Evolutionary conservation across 2,888 invertebrate species (phyloP), one percentile per base, ranked within the genome.

Genomic region (Lochmaea crataegi): DNA sequence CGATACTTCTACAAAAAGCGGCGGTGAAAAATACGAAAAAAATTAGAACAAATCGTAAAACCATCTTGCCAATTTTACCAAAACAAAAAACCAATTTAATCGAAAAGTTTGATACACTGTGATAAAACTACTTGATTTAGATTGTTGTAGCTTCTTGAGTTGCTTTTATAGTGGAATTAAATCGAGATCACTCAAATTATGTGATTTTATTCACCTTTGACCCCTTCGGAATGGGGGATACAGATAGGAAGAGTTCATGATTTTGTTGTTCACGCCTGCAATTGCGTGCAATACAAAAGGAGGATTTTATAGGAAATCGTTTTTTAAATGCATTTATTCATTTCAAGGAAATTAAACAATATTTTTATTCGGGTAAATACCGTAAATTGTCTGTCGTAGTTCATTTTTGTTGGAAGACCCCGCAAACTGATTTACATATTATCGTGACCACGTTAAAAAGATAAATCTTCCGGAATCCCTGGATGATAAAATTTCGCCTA

Each of bases 151-250:
- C 10, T 18, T 14, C 48, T 7, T 2, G 16, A 38, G 41, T n/a
- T 63, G 42, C 18, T 41, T 63, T 63, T 63, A 63, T 63, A 63
- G 61, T 42, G 41, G 12, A n/a, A 16, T 63, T 42, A 12, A 63
- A 42, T 14, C 41, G 61, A 63, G 61, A 41, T 63, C 61, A 63
- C 42, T 42, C 12, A 41, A 63, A 63, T 41, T 63, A 18, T 38
- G 41, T 18, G 42, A 41, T 63, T 63, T 63, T 63, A 41, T 12
- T 63, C 42, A 63, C 61, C 42, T 63, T 42, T 63, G 61, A 63
- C 61, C 61, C 18, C 11, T 16, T 53, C n/a, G n/a, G 18, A 53
- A 53, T 9, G 7, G 16, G 18, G 7, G 4, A 53, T 53, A 53
- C 18, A 53, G 53, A 53, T 53, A 53, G 53, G 16, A 18, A 53